Base-by-base conservation (phyloP, 2,888 invertebrate species). In the Eupithecia dodoneata region DNA sequence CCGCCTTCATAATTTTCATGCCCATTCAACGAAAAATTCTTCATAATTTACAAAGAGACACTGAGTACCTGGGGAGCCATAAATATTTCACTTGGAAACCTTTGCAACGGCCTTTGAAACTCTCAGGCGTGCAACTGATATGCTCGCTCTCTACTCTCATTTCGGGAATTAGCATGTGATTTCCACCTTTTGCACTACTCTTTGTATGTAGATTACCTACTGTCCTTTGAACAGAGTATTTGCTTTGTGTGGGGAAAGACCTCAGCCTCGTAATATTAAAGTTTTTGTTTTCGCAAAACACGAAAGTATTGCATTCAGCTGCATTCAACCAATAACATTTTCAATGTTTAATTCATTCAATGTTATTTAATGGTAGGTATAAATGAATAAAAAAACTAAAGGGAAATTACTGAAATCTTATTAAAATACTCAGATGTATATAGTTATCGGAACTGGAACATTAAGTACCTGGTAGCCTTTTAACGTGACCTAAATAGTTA, bases 11-110 rank as follows among this genome's bases (percentile, higher is more conserved):
- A 83, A 84, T 85, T 85, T 84, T 83, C 76, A 83, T 77, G 82
- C 78, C 80, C 79, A 83, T 85, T 86, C 84, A 84, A 81, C 82
- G 84, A 87, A 87, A 89, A 86, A 83, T 83, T 84, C 82, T 83
- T 87, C 86, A 83, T 88, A 88, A 88, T 86, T 90, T 86, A 87
- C 82, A 81, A 80, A 84, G 81, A 83, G 84, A 86, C 85, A 84
- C 83, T 83, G 85, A 86, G 84, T 87, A 84, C 80, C 77, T 72
- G 66, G 83, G 82, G 84, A 78, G 80, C 81, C 80, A 87, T 89
- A 89, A 89, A 90, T 90, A 87, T 88, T 86, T 86, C 84, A 81
- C 78, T 74, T 75, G 81, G 74, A 85, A 86, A 84, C 83, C 83
- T 83, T 74, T 81, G 82, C 82, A 82, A 81, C 81, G 79, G 81